phyloP scores from a whole-genome alignment of 2,113 vertebrate species.

The Cromileptes altivelis region DNA sequence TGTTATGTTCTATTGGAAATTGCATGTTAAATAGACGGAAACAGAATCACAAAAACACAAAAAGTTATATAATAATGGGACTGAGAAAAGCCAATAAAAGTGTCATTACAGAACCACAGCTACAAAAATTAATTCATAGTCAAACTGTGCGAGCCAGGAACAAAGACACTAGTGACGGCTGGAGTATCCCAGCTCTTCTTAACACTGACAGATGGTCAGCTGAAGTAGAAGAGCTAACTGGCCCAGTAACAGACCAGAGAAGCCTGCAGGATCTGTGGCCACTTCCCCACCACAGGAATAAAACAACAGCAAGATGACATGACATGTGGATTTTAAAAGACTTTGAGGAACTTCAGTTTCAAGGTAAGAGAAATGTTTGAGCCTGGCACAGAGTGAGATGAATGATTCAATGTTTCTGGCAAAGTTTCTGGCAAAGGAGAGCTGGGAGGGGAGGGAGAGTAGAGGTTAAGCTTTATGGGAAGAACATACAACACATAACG shows the following conservation, averaged over 20 bases:
- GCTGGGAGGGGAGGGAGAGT: not conserved
- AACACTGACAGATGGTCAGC: constrained; percentile 59
- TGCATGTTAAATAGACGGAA: not conserved
- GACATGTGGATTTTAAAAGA: constrained; percentile 13
- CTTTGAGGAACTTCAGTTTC: not conserved
- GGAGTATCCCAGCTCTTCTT: constrained; percentile 36
- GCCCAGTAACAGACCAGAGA: constrained; percentile 37
- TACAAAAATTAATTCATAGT: constrained; percentile 19
- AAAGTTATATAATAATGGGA: not conserved
- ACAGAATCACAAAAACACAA: not conserved
- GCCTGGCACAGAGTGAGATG: not conserved
- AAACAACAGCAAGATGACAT: constrained; percentile 29
- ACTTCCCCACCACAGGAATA: constrained; percentile 13
- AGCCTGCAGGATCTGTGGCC: constrained; percentile 18
- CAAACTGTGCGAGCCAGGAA: not conserved
- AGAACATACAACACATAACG: not conserved
- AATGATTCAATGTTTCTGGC: not conserved
- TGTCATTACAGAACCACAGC: not conserved
- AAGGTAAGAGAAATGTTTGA: constrained; percentile 1
- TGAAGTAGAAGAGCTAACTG: constrained; percentile 35
- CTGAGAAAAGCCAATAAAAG: not conserved
- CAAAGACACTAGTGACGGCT: constrained; percentile 23
- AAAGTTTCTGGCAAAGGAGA: not conserved
- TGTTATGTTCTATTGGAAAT: not conserved
- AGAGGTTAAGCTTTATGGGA: not conserved